phyloP scores from a whole-genome alignment of 2,888 invertebrate species.

The Phrixothrix hirtus region DNA sequence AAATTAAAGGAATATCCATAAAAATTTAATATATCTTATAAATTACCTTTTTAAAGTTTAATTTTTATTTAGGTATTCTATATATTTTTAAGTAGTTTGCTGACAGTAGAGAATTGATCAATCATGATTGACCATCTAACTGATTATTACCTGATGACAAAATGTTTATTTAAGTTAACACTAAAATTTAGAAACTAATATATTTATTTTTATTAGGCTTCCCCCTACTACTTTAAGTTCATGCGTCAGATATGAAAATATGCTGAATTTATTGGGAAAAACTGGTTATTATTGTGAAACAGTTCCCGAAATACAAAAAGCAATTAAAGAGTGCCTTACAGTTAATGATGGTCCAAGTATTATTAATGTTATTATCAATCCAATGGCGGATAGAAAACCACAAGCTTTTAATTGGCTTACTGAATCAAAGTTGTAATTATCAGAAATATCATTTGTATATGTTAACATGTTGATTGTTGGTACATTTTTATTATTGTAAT shows the following conservation, averaged over 20 bases:
- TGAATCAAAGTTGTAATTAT: constrained; percentile 79
- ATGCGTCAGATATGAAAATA: constrained; percentile 84
- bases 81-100: too few relatives aligned
- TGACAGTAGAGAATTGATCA: too few relatives aligned
- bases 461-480: not conserved
- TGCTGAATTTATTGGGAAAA: constrained; percentile 85
- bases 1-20: too few relatives aligned
- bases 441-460: not conserved
- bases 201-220: constrained; percentile 62
- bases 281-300: constrained; percentile 80
- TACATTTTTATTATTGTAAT: not conserved
- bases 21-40: too few relatives aligned
- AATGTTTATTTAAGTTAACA: not conserved
- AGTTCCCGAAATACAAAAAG: constrained; percentile 73
- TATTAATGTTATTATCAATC: constrained; percentile 89
- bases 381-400: constrained; percentile 85
- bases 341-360: constrained; percentile 78
- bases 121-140: too few relatives aligned
- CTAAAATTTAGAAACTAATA: not conserved
- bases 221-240: constrained; percentile 82
- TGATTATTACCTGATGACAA: not conserved
- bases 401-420: constrained; percentile 93
- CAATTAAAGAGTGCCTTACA: constrained; percentile 68
- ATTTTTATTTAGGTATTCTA: too few relatives aligned
- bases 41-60: too few relatives aligned